These are phyloP conservation scores for Ormyrus nitidulus DNA, from an alignment of 2,888 invertebrate genomes.

Conservation along the genomic window DNA sequence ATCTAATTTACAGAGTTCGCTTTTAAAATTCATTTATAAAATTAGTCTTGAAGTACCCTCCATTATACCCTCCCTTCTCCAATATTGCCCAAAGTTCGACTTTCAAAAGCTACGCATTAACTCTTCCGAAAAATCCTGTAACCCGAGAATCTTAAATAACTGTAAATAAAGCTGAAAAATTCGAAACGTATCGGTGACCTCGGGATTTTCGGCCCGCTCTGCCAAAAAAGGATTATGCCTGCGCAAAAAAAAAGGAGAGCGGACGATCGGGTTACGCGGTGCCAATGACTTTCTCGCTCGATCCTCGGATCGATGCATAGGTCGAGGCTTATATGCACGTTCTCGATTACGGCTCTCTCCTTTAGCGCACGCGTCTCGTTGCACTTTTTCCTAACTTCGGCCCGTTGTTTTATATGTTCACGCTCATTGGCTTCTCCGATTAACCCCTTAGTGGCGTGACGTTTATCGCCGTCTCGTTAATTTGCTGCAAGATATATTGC, in stretches of 20 bases:
- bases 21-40: conserved; percentile 39
- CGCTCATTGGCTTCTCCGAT: no score
- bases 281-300: conserved; percentile 31
- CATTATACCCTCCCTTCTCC: no score
- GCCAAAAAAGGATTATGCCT: background rate
- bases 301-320: conserved; percentile 6
- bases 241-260: background rate
- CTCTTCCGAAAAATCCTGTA: background rate
- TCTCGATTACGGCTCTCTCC: conserved; percentile 20
- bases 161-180: conserved; percentile 14
- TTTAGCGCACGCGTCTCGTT: background rate
- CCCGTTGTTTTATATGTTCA: background rate
- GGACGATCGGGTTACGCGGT: conserved; percentile 25
- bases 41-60: conserved; percentile 4
- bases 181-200: conserved; percentile 7
- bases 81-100: no score
- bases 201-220: background rate
- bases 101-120: no score
- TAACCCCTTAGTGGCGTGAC: no score
- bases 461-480: no score
- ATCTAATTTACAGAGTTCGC: conserved; percentile 37
- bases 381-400: background rate
- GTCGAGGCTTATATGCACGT: conserved; percentile 14
- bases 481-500: no score
- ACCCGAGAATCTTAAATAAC: conserved; percentile 9